Conservation (phyloP, 2,888 invertebrate genomes). For the Acronicta alni region DNA sequence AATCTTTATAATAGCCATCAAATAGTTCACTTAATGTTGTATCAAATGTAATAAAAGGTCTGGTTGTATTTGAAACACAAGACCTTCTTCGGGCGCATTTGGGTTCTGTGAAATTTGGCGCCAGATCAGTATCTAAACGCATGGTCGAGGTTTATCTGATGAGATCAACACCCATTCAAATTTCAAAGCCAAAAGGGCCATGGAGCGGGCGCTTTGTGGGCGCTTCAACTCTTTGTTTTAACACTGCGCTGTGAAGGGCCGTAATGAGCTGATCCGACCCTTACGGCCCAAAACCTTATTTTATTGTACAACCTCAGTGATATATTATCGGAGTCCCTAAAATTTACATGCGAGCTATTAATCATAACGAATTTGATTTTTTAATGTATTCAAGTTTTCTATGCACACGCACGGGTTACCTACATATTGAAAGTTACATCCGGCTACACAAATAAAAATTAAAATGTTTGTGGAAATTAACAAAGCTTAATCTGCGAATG, state of each 20-base stretch:
- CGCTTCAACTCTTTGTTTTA: constrained; percentile 72
- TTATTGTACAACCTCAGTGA: constrained; percentile 63
- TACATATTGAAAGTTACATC: constrained; percentile 36
- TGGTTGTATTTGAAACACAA: constrained; percentile 59
- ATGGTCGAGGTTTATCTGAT: constrained; percentile 71
- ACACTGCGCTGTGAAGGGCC: constrained; percentile 68
- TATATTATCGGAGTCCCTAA: constrained; percentile 61
- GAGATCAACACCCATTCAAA: constrained; percentile 80
- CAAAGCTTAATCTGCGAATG: constrained; percentile 35
- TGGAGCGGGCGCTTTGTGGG: constrained; percentile 73
- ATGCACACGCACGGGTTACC: constrained; percentile 8
- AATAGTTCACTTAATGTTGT: constrained; percentile 15
- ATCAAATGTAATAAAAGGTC: constrained; percentile 38
- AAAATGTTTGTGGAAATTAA: constrained; percentile 24
- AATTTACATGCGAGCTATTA: constrained; percentile 54
- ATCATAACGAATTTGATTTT: constrained; percentile 56
- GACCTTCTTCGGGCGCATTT: constrained; percentile 60
- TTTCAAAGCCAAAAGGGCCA: constrained; percentile 68
- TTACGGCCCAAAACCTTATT: constrained; percentile 50
- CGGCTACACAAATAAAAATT: constrained; percentile 28
- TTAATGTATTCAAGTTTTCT: constrained; percentile 32
- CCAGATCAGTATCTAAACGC: constrained; percentile 79
- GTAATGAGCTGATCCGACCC: constrained; percentile 68
- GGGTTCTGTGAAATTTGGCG: constrained; percentile 86
- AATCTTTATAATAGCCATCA: constrained; percentile 16